Base-by-base conservation (phyloP, 23 tunicate genomes). In the Halocynthia aurantium region DNA sequence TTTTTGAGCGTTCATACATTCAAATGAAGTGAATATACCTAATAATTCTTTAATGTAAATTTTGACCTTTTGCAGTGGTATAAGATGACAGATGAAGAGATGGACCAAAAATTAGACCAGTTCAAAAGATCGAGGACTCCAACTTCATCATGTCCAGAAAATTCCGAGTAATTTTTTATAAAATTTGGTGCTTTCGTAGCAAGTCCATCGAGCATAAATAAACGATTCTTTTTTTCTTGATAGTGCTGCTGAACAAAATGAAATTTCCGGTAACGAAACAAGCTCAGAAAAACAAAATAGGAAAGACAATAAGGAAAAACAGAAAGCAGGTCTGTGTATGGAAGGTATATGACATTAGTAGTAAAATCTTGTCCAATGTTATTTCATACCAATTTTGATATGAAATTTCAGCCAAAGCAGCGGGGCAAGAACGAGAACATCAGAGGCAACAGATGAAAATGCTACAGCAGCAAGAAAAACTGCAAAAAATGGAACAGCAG, bases 401-500 rank as follows among this genome's bases (percentile, higher is more conserved):
- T n/a, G 15, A 1, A 13, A 58, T 58, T 58, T 58, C 4, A 13
- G 17, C 63, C 17, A 13, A 7, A 55, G 10, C 19, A 78, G 81
- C 81, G 52, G 84, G 76, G 50, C 12, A 72, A 70, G 76, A 81
- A 21, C 15, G 52, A 51, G 79, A 66, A 54, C 73, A 71, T 50
- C 57, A 78, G 62, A 72, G 65, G 7, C 80, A 79, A 75, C 85
- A 84, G 57, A 51, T 62, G 69, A 84, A 84, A 62, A n/a, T 71
- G 5, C 69, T 77, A 67, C 76, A 67, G 6, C 75, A 80, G 61
- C 84, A 75, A 67, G 84, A 80, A n/a, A 60, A 72, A 57, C 67
- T 65, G 19, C 80, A 67, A 52, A 85, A 56, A 66, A 57, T 80
- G 8, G 90, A 85, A 17, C 89, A 85, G 64, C 83, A 85, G 18